Base-by-base conservation (phyloP, 2,113 vertebrate genomes). In the Misgurnus mizolepis region DNA sequence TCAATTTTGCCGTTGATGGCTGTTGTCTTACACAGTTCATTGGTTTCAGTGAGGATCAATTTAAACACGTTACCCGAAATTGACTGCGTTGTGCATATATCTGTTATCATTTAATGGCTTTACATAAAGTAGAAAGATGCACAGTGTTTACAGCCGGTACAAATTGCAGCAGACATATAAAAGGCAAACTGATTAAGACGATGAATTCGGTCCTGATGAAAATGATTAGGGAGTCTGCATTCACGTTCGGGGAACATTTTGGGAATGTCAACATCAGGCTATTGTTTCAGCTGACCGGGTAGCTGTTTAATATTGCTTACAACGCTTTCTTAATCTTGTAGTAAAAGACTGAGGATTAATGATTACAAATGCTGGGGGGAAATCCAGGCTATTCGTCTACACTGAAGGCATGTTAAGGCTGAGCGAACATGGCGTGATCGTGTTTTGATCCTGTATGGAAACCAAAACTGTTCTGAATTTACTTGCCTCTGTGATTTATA, bases 321-420 rank as follows among this genome's bases (percentile, higher is more conserved):
- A 34, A 34, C 27, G 3, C 27, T 34, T 34, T 34, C 27, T 34
- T 34, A 34, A 34, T 34, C 27, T 34, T 34, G 27, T 34, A 34
- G 27, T 34, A 77, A 70, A 83, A 56, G 64, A 7, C 66, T 61
- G n/a, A 49, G 27, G 82, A 80, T 70, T 75, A 53, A 78, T 82
- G 58, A 71, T 58, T 76, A 40, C 39, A 73, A 73, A 61, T 60
- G 47, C 34, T 60, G 5, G 5, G 12, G 17, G 17, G 7, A 70
- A 55, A 14, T 61, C 7, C 18, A 67, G 65, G 62, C 34, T 4
- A 80, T 76, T 67, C 34, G 4, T 53, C 1, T 58, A 2, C 76
- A 12, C 17, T 14, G 22, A 43, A 68, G 17, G 69, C 6, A 4
- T 47, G 41, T 40, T 60, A 43, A 71, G 41, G 60, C 55, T 67